Evolutionary conservation across 2,888 invertebrate genomes (phyloP).

Genomic region (Tinea semifulvella): DNA sequence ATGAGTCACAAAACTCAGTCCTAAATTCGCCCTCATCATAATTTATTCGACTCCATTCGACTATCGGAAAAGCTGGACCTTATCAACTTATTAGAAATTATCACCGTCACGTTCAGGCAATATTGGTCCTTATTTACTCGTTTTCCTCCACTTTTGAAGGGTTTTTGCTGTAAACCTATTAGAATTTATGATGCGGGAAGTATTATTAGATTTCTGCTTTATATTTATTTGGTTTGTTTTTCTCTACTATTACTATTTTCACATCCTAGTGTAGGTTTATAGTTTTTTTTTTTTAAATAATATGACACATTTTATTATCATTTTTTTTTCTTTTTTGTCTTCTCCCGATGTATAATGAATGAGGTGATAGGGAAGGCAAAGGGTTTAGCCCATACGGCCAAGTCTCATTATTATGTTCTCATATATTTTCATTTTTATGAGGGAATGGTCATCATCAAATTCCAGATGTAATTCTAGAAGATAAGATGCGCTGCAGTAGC

Average conservation of each 20-base stretch:
- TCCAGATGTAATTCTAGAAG: no score
- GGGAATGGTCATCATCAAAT: no score
- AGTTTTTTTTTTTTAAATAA: no score
- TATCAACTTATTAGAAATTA: slow-evolving; percentile 47
- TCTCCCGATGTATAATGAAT: no score
- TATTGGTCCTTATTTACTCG: slow-evolving; percentile 14
- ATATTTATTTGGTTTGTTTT: slow-evolving; percentile 10
- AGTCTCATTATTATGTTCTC: no score
- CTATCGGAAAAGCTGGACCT: slow-evolving; percentile 38
- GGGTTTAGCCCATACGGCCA: no score
- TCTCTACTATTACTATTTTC: neutral
- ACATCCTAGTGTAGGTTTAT: no score
- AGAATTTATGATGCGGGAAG: slow-evolving; percentile 9
- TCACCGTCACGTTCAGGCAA: slow-evolving; percentile 6
- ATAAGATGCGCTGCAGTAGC: no score
- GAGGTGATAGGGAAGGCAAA: no score
- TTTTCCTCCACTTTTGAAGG: slow-evolving; percentile 3
- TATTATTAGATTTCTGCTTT: slow-evolving; percentile 11
- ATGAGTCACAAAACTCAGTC: slow-evolving; percentile 8
- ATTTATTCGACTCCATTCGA: slow-evolving; percentile 19
- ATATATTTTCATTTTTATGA: no score
- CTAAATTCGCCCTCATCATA: slow-evolving; percentile 1
- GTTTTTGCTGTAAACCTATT: slow-evolving; percentile 11
- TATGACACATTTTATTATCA: no score
- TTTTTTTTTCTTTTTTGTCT: no score